A percentile compares a stretch with the other conserved stretches of the same genome.
Conservation (phyloP, 2,797 vertebrate genomes). For the Gymnothorax javanicus region DNA sequence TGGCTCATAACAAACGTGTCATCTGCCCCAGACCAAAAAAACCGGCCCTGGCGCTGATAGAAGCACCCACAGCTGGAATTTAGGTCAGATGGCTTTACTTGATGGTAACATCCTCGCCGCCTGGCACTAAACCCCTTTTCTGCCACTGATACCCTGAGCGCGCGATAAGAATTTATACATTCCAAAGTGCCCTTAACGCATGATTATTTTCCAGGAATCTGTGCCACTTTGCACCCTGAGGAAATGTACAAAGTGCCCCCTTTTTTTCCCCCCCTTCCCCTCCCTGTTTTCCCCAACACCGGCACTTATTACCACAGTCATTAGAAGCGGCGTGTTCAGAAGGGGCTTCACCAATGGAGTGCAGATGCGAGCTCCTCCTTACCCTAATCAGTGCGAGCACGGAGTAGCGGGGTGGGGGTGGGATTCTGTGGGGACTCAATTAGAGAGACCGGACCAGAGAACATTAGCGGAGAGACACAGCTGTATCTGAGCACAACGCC, state of each 20-base stretch:
- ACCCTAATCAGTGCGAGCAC: conserved; percentile 68
- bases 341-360: conserved; percentile 54
- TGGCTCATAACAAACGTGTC: conserved; percentile 64
- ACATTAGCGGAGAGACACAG: conserved; percentile 54
- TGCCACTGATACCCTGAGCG: conserved; percentile 21
- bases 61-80: conserved; percentile 46
- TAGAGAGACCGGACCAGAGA: conserved; percentile 71
- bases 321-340: conserved; percentile 32
- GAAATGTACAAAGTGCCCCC: conserved; percentile 33
- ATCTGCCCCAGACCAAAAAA: conserved; percentile 51
- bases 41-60: conserved; percentile 17
- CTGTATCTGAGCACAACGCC: conserved; percentile 56
- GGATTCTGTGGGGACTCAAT: conserved; percentile 75
- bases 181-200: conserved; percentile 42
- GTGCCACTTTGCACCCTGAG: conserved; percentile 18
- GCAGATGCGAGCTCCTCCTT: conserved; percentile 68
- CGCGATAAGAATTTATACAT: conserved; percentile 29
- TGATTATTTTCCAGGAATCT: conserved; percentile 41
- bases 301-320: conserved; percentile 39
- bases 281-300: conserved; percentile 42
- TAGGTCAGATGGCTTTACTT: conserved; percentile 45
- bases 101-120: conserved; percentile 14
- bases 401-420: conserved; percentile 46
- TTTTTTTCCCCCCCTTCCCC: no score
- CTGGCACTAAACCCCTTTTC: conserved; percentile 24